Conservation (phyloP, 1,140 invertebrate genomes). For the Ladona fulva region DNA sequence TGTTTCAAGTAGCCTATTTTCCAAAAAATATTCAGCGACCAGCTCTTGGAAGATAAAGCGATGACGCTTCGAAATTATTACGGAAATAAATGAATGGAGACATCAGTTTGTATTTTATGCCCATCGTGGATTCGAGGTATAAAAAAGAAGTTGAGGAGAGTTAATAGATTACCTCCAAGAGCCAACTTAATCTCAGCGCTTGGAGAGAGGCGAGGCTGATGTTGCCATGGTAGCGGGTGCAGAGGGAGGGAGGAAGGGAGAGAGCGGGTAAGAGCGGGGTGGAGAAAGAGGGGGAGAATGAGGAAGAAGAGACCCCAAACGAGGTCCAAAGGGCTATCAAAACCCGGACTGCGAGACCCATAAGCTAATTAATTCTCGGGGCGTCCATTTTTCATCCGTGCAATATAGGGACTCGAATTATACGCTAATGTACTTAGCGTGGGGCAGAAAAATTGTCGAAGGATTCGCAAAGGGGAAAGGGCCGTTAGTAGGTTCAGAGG, state of each 20-base stretch:
- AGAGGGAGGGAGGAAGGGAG: neutral
- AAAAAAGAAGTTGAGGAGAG: too few species aligned
- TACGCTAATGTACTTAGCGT: neutral
- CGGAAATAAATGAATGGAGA: too few species aligned
- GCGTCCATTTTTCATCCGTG: slow-evolving; percentile 3
- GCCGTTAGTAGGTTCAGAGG: neutral
- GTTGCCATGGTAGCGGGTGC: neutral
- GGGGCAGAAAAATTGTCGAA: too few species aligned
- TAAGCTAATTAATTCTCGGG: slow-evolving; percentile 1
- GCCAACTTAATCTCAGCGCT: too few species aligned
- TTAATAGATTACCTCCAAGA: too few species aligned
- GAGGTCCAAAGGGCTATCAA: neutral
- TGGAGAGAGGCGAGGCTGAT: too few species aligned
- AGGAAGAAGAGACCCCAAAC: neutral
- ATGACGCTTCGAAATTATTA: too few species aligned
- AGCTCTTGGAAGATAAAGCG: too few species aligned
- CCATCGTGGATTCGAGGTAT: too few species aligned
- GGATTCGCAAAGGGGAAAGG: neutral
- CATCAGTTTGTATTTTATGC: too few species aligned
- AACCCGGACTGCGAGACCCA: slow-evolving; percentile 5
- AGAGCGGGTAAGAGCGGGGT: neutral
- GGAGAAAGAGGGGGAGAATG: neutral
- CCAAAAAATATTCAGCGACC: too few species aligned
- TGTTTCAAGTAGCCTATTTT: too few species aligned
- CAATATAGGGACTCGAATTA: slow-evolving; percentile 1